Percentiles rank a stretch among this genome's conserved stretches.
Evolutionary conservation across 2,888 invertebrate genomes (phyloP).

Genomic region (Ochropacha duplaris): DNA sequence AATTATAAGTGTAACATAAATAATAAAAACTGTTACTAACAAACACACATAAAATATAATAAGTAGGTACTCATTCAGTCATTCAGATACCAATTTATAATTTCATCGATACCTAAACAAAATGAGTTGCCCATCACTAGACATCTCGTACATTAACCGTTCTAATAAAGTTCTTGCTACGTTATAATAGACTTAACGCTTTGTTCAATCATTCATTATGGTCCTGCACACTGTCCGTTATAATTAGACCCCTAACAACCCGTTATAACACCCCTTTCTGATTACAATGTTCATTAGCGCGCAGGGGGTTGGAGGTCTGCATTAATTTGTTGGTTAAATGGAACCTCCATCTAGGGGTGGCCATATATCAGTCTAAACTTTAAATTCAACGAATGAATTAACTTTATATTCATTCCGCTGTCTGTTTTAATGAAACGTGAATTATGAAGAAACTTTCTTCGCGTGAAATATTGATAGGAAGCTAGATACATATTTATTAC

Average conservation of each 20-base stretch:
- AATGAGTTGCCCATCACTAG: slow-evolving; percentile 34
- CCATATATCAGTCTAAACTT: slow-evolving; percentile 72
- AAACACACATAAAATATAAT: too few relatives aligned
- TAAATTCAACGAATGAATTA: slow-evolving; percentile 63
- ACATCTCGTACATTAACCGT: slow-evolving; percentile 60
- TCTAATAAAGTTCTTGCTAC: slow-evolving; percentile 79
- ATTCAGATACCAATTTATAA: slow-evolving; percentile 1
- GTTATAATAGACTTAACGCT: slow-evolving; percentile 79
- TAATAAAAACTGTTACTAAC: too few relatives aligned
- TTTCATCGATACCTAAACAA: slow-evolving; percentile 30
- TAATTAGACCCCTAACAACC: slow-evolving; percentile 56
- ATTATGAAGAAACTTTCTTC: slow-evolving; percentile 51
- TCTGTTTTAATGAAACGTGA: slow-evolving; percentile 69
- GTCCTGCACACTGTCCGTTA: slow-evolving; percentile 49
- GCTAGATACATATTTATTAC: too few relatives aligned
- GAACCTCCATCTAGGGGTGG: slow-evolving; percentile 45
- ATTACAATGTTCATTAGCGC: slow-evolving; percentile 42
- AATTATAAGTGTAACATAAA: too few relatives aligned
- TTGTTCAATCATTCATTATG: slow-evolving; percentile 80
- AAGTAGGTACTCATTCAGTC: too few relatives aligned
- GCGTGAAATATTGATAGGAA: slow-evolving; percentile 24
- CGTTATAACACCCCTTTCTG: slow-evolving; percentile 49
- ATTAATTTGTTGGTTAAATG: slow-evolving; percentile 37
- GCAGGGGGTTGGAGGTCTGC: slow-evolving; percentile 34
- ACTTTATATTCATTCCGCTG: slow-evolving; percentile 64